Base-by-base conservation (phyloP, 2,797 vertebrate genomes). In the Erpetoichthys calabaricus region DNA sequence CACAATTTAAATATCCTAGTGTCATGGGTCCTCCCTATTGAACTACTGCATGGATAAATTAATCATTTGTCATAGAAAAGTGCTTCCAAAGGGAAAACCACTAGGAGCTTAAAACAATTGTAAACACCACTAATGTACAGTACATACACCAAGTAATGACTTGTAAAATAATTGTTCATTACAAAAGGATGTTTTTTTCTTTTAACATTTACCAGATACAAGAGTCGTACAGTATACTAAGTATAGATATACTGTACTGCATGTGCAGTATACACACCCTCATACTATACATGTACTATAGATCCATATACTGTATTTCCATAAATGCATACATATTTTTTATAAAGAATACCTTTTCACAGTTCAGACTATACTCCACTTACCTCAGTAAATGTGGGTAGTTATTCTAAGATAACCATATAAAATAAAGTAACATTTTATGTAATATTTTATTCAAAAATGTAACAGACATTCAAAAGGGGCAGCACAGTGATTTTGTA, bases 11-110 rank as follows among this genome's bases (percentile, higher is more conserved):
- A 49, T 49, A 49, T 49, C 47, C 47, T n/a, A 49, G 47, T 49
- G 47, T 49, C 47, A 7, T 49, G 47, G 47, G 47, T n/a, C 47
- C 47, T 49, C 47, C 47, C 47, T 49, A 49, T n/a, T 49, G 47
- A 49, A 49, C 47, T 7, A 49, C 47, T 49, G n/a, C 4, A 49
- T 49, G 47, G 7, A 49, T 7, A 5, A 49, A 49, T 49, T 49
- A 49, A 49, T 49, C 47, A 49, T 49, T 49, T 49, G 47, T 4
- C 47, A 49, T 49, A 49, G n/a, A 49, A 49, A 49, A 49, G 47
- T 49, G 47, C 47, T 7, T 49, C 3, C 47, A 49, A 7, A 49
- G n/a, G n/a, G n/a, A 49, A 7, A 4, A 49, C n/a, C 3, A 5
- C 47, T 49, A 49, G 47, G 4, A 49, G 47, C 47, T 3, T 49